Evolutionary conservation across 64 coral and sea anemone genomes (phyloP).

Genomic region (Stichodactyla helianthus): DNA sequence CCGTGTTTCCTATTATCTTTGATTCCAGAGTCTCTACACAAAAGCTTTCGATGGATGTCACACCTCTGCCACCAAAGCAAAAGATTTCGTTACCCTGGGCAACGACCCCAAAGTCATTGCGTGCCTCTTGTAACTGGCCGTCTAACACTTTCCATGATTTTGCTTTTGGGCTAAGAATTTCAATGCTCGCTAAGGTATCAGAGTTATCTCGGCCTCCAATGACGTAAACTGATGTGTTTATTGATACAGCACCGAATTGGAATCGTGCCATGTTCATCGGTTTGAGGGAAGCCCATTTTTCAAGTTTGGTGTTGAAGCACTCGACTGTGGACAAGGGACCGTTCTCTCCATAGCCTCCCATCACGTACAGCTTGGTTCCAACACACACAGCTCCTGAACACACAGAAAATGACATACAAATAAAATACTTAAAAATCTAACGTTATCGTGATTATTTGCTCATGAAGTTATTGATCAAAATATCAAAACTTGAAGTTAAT

Average conservation of each 20-base stretch:
- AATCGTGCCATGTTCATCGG: slow-evolving; percentile 61
- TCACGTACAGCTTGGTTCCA: slow-evolving; percentile 63
- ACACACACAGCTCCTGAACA: slow-evolving; percentile 51
- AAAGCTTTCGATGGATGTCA: slow-evolving; percentile 31
- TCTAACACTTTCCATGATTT: slow-evolving; percentile 24
- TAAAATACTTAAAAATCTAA: too few species aligned
- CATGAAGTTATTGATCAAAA: too few species aligned
- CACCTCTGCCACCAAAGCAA: slow-evolving; percentile 51
- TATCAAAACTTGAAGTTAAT: too few species aligned
- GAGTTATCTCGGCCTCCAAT: slow-evolving; percentile 79
- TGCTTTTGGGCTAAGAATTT: slow-evolving; percentile 39
- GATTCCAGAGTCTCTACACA: slow-evolving; percentile 21
- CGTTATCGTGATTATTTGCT: too few species aligned
- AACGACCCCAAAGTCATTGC: slow-evolving; percentile 57
- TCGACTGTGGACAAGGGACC: slow-evolving; percentile 67
- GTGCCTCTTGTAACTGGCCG: slow-evolving; percentile 13
- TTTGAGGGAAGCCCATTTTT: slow-evolving; percentile 65
- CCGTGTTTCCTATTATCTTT: slow-evolving; percentile 33
- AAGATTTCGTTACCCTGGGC: slow-evolving; percentile 17
- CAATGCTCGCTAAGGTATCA: slow-evolving; percentile 53
- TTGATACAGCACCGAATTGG: slow-evolving; percentile 36
- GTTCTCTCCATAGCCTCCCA: slow-evolving; percentile 64
- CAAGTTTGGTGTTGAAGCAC: slow-evolving; percentile 57
- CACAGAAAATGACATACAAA: not conserved
- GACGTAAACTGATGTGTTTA: slow-evolving; percentile 43